A percentile compares a stretch with the other conserved stretches of the same genome.
Evolutionary conservation across 2,888 invertebrate genomes (phyloP).

Genomic region (Taphrorychus bicolor): DNA sequence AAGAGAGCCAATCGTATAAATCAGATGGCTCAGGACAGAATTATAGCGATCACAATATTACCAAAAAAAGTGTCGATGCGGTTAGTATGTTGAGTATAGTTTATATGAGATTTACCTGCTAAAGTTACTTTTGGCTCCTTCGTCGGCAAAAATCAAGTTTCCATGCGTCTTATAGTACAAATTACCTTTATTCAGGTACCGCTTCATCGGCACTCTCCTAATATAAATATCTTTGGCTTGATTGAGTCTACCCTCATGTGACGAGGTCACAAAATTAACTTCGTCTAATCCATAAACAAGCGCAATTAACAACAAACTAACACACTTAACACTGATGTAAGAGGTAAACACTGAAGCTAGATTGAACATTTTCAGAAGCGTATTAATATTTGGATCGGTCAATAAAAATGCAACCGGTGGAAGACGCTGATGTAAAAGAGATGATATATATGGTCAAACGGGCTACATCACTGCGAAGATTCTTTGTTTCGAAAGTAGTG

Average conservation of each 20-base stretch:
- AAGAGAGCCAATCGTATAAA: too few species aligned
- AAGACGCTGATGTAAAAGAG: conserved; percentile 7
- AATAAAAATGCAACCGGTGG: conserved; percentile 5
- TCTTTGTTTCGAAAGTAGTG: conserved; percentile 5
- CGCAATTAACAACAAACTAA: not conserved
- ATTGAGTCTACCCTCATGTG: not conserved
- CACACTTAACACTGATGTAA: not conserved
- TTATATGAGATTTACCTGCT: conserved; percentile 31
- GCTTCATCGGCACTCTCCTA: not conserved
- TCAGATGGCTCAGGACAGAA: too few species aligned
- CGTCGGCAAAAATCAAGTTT: conserved; percentile 26
- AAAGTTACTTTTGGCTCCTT: conserved; percentile 11
- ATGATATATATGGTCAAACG: conserved; percentile 11
- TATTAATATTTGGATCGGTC: not conserved
- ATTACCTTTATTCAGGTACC: not conserved
- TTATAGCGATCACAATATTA: too few species aligned
- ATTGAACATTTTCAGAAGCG: not conserved
- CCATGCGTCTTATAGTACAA: conserved; percentile 26
- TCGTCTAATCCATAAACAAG: not conserved
- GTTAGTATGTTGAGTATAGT: too few species aligned
- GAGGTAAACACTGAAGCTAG: not conserved
- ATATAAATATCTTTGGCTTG: not conserved
- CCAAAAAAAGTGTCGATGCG: too few species aligned
- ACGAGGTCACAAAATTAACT: not conserved
- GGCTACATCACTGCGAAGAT: conserved; percentile 7